These are phyloP conservation scores for Arvicanthis niloticus DNA, from an alignment of 2,113 vertebrate species.

Conservation along the genomic window DNA sequence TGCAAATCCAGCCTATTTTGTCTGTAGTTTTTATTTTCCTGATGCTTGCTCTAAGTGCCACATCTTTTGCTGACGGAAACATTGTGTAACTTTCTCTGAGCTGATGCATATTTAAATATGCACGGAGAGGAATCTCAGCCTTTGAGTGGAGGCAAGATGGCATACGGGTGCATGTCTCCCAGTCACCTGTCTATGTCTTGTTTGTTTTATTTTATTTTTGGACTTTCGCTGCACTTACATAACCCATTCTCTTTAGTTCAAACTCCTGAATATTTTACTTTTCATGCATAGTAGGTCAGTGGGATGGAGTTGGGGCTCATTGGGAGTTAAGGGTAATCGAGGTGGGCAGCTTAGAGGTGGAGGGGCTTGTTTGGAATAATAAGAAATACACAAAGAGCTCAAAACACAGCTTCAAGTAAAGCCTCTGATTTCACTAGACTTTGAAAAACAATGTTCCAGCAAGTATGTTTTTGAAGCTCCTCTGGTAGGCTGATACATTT, in stretches of 20 bases:
- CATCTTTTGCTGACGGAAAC: conserved; percentile 82
- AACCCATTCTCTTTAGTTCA: conserved; percentile 56
- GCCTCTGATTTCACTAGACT: conserved; percentile 8
- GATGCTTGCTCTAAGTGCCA: conserved; percentile 78
- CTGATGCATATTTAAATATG: conserved; percentile 81
- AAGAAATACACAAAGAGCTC: neutral
- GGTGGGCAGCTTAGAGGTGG: neutral
- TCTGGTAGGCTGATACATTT: neutral
- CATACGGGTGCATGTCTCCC: conserved; percentile 68
- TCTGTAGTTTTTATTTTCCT: conserved; percentile 83
- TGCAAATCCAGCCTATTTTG: conserved; percentile 84
- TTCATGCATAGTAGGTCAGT: conserved; percentile 55
- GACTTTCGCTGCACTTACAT: conserved; percentile 45
- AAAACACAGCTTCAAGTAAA: neutral
- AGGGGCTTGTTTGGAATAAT: neutral
- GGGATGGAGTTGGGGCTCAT: conserved; percentile 25
- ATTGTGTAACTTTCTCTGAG: conserved; percentile 80
- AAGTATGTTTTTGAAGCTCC: neutral
- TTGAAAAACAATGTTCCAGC: conserved; percentile 37
- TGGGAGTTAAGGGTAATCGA: conserved; percentile 50
- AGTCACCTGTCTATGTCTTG: conserved; percentile 57
- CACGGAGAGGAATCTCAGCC: conserved; percentile 56
- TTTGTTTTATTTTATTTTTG: conserved; percentile 73
- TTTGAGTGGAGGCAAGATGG: conserved; percentile 67
- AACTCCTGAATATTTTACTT: conserved; percentile 61